A percentile compares a stretch with the other conserved stretches of the same genome.
phyloP scores from a whole-genome alignment of 2,113 vertebrate genomes.

The Plecturocebus donacophilus region DNA sequence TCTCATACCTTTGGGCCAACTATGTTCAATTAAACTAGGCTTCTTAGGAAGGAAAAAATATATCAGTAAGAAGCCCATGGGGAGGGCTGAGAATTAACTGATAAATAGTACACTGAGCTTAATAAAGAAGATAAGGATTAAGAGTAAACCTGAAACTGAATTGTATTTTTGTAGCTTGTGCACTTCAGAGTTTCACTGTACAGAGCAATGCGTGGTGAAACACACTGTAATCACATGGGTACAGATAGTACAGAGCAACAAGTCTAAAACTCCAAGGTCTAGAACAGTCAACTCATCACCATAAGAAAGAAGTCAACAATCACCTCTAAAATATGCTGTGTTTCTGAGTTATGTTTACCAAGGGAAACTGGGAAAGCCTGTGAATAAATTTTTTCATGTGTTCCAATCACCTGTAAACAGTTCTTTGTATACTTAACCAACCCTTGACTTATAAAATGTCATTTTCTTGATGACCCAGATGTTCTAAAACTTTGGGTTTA shows the following conservation, averaged over 20 bases:
- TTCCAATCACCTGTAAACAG: neutral
- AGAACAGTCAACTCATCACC: neutral
- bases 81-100: neutral
- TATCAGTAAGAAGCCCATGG: neutral
- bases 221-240: neutral
- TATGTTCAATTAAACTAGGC: slow-evolving; percentile 50
- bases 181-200: neutral
- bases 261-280: neutral
- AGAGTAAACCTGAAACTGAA: neutral
- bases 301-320: neutral
- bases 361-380: neutral
- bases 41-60: neutral
- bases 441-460: neutral
- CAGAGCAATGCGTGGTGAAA: neutral
- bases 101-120: neutral
- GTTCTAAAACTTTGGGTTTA: neutral
- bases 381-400: neutral
- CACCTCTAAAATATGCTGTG: neutral
- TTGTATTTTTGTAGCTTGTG: neutral
- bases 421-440: neutral
- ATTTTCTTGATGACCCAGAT: neutral
- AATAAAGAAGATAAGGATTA: slow-evolving; percentile 40
- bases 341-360: neutral
- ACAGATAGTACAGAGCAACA: accelerated
- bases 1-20: neutral